These are phyloP conservation scores for Boulengeromyrus knoepffleri DNA, from an alignment of 2,113 vertebrate genomes.

Conservation along the genomic window DNA sequence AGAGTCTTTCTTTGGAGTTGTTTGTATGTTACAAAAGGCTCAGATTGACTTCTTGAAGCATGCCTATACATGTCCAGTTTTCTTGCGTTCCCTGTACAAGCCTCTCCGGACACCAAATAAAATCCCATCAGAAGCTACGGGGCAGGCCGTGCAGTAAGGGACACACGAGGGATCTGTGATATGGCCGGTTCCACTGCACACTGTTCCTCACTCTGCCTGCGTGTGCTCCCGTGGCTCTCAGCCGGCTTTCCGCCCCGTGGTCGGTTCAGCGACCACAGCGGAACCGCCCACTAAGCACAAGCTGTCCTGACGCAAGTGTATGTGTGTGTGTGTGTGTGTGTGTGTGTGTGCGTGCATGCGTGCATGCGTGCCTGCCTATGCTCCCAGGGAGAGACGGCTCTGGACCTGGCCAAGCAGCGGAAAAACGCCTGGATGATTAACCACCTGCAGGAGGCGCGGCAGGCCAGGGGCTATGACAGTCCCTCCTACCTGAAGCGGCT, in stretches of 20 bases:
- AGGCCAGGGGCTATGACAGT: slow-evolving; percentile 95
- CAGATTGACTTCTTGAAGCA: neutral
- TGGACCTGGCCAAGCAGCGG: slow-evolving; percentile 95
- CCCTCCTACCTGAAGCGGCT: slow-evolving; percentile 92
- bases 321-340: neutral
- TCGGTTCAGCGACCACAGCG: neutral
- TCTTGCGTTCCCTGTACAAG: neutral
- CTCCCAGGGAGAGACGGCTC: slow-evolving; percentile 84
- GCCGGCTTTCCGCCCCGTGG: neutral
- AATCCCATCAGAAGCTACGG: neutral
- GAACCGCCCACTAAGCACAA: neutral
- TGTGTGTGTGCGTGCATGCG: neutral
- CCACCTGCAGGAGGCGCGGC: slow-evolving; percentile 91
- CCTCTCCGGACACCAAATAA: neutral
- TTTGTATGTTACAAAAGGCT: neutral
- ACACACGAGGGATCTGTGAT: neutral
- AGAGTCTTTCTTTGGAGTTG: neutral
- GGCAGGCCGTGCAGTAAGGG: neutral
- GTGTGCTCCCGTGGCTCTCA: neutral
- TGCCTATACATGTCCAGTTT: neutral
- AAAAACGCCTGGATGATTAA: slow-evolving; percentile 99
- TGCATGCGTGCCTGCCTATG: neutral
- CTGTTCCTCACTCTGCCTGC: neutral
- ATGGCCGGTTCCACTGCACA: neutral
- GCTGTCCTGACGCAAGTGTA: neutral